phyloP scores from a whole-genome alignment of 2,888 invertebrate genomes.

The Pristionchus arcanus region DNA sequence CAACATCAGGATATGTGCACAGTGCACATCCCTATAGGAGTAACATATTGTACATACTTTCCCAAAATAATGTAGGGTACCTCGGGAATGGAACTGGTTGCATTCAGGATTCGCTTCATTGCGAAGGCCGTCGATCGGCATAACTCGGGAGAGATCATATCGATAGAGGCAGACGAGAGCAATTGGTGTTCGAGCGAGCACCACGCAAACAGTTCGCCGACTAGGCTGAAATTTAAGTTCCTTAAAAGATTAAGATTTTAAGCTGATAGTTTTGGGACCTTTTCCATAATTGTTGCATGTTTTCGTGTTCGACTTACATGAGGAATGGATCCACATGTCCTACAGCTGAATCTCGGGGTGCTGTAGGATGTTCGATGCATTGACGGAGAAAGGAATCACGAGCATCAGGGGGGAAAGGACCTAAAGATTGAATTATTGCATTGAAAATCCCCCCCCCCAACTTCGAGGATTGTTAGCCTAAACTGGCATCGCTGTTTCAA shows the following conservation, averaged over 20 bases:
- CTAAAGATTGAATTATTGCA: background rate
- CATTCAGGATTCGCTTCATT: conserved; percentile 63
- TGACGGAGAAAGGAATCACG: conserved; percentile 56
- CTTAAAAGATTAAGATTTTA: background rate
- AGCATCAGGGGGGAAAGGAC: conserved; percentile 50
- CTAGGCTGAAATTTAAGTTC: conserved; percentile 58
- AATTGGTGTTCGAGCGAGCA: conserved; percentile 65
- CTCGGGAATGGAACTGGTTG: conserved; percentile 60
- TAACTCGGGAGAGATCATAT: conserved; percentile 54
- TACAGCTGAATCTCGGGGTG: conserved; percentile 55
- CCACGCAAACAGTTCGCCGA: conserved; percentile 69
- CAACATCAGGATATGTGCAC: no score
- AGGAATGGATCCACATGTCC: conserved; percentile 66
- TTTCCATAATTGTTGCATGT: background rate
- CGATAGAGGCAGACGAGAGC: conserved; percentile 53
- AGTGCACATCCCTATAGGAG: background rate
- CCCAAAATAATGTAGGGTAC: background rate
- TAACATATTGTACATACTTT: background rate
- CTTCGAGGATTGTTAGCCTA: no score
- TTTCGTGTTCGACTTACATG: conserved; percentile 62
- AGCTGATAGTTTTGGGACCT: background rate
- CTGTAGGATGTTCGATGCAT: conserved; percentile 64
- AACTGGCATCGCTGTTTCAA: no score
- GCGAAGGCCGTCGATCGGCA: conserved; percentile 62
- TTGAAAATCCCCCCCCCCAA: background rate